A percentile compares a stretch with the other conserved stretches of the same genome.
These are phyloP conservation scores for Cataglyphis hispanica DNA, from an alignment of 1,140 invertebrate species.

Conservation along the genomic window DNA sequence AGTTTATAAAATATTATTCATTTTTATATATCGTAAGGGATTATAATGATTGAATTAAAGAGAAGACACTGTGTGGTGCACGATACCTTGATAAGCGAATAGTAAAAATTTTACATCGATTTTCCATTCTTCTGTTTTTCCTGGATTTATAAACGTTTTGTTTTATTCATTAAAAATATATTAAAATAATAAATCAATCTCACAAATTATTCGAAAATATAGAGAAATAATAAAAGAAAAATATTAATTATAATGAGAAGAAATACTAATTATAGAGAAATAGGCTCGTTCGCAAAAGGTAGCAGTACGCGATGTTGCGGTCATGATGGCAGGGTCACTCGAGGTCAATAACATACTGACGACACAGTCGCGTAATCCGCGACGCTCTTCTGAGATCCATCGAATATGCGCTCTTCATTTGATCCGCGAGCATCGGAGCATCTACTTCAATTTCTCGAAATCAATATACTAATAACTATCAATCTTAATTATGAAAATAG, in stretches of 20 bases:
- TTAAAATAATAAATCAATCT: background rate
- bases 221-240: background rate
- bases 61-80: background rate
- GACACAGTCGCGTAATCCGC: conserved; percentile 66
- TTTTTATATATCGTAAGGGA: background rate
- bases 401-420: conserved; percentile 21
- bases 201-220: background rate
- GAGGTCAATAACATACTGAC: conserved; percentile 86
- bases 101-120: conserved; percentile 13
- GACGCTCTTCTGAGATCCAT: conserved; percentile 51
- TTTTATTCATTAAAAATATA: background rate
- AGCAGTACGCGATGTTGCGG: conserved; percentile 80
- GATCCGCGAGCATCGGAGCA: background rate
- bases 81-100: background rate
- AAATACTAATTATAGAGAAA: conserved; percentile 50
- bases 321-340: conserved; percentile 84
- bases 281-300: conserved; percentile 78
- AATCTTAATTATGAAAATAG: background rate
- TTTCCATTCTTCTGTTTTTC: background rate
- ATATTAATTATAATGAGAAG: conserved; percentile 31
- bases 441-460: background rate
- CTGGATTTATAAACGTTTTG: background rate
- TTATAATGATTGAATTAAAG: background rate
- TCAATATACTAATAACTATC: background rate
- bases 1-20: conserved; percentile 1